Evolutionary conservation across 2,797 vertebrate species (phyloP).

Genomic region (Falco cherrug): DNA sequence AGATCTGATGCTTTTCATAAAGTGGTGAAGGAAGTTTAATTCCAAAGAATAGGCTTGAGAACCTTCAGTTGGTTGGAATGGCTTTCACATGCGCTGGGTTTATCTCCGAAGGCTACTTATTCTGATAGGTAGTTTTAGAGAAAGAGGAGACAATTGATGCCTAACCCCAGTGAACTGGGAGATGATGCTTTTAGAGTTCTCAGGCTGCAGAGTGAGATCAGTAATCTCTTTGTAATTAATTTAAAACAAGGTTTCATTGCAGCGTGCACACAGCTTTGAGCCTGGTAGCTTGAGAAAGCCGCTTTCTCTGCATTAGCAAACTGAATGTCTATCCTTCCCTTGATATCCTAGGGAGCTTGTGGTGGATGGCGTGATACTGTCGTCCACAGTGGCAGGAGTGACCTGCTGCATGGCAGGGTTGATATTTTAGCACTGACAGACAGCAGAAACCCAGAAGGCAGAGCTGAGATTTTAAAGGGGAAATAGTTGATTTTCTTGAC

Average conservation of each 20-base stretch:
- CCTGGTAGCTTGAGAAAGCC: background rate
- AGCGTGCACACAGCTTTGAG: background rate
- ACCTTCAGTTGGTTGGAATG: background rate
- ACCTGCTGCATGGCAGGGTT: background rate
- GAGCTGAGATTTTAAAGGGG: background rate
- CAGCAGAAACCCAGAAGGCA: background rate
- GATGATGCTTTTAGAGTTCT: background rate
- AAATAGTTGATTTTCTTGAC: background rate
- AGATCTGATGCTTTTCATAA: background rate
- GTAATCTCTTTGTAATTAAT: background rate
- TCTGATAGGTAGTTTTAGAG: background rate
- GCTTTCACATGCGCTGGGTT: background rate
- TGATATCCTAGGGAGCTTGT: background rate
- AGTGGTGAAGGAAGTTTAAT: background rate
- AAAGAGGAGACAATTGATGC: background rate
- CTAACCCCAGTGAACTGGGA: background rate
- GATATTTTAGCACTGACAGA: background rate
- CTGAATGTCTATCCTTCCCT: background rate
- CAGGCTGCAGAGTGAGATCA: background rate
- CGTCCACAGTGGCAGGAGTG: background rate
- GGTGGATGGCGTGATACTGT: background rate
- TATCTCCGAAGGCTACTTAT: background rate
- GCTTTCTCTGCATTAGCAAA: background rate
- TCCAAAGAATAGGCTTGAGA: background rate
- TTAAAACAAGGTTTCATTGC: background rate